A percentile compares a stretch with the other conserved stretches of the same genome.
Evolutionary conservation across 2,888 invertebrate genomes (phyloP).

Genomic region (Lutraria lutraria): DNA sequence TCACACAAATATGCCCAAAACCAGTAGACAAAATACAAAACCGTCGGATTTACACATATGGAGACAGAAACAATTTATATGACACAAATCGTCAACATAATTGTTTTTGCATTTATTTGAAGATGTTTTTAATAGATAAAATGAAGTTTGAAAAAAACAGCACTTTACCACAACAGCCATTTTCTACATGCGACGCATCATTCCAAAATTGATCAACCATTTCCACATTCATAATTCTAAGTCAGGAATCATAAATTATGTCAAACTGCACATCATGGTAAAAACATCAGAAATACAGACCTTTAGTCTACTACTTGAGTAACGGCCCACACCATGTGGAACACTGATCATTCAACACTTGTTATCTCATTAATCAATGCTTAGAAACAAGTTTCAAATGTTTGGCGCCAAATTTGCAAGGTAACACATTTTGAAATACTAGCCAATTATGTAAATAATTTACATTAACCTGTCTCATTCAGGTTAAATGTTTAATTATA

Average conservation of each 20-base stretch:
- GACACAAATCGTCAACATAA: too few relatives aligned
- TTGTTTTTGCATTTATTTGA: too few relatives aligned
- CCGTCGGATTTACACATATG: too few relatives aligned
- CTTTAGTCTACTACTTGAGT: neutral
- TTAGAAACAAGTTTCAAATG: neutral
- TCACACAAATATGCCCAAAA: too few relatives aligned
- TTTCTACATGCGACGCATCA: neutral
- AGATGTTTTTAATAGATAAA: too few relatives aligned
- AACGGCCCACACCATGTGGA: neutral
- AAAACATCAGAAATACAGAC: slow-evolving; percentile 1
- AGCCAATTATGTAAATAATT: neutral
- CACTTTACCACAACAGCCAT: neutral
- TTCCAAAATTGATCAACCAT: neutral
- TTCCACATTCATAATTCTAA: neutral
- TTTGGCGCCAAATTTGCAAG: slow-evolving; percentile 7
- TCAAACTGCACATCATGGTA: neutral
- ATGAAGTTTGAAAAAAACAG: neutral
- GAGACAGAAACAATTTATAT: too few relatives aligned
- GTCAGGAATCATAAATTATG: neutral
- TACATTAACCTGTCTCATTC: neutral
- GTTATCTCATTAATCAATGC: slow-evolving; percentile 5
- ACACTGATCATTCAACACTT: neutral
- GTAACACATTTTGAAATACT: neutral
- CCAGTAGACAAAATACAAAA: too few relatives aligned
- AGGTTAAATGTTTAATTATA: neutral